A percentile compares a stretch with the other conserved stretches of the same genome.
Evolutionary conservation across 2,888 invertebrate genomes (phyloP).

Genomic region (Ceriagrion tenellum): DNA sequence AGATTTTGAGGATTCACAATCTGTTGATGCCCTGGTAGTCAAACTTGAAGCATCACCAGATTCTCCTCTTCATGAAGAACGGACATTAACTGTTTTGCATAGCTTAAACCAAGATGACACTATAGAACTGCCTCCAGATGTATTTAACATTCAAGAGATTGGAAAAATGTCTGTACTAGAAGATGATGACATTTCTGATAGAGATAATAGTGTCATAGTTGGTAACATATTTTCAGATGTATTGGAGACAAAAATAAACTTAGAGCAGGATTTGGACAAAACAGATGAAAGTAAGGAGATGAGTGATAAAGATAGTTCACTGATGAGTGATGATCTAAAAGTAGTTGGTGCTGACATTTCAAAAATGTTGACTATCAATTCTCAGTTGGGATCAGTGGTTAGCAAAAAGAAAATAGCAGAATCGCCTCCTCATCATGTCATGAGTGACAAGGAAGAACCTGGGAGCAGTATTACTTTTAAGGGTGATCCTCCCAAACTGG

Average conservation of each 20-base stretch:
- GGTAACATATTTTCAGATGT: conserved; percentile 60
- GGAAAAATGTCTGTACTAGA: conserved; percentile 66
- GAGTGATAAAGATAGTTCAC: conserved; percentile 50
- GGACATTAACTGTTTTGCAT: conserved; percentile 59
- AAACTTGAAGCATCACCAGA: conserved; percentile 51
- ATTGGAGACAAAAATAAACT: conserved; percentile 37
- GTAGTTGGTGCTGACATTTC: neutral
- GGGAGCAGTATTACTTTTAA: conserved; percentile 37
- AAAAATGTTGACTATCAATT: neutral
- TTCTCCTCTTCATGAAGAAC: conserved; percentile 55
- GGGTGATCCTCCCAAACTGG: conserved; percentile 49
- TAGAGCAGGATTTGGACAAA: conserved; percentile 54
- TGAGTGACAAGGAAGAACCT: conserved; percentile 2
- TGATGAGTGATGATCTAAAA: conserved; percentile 52
- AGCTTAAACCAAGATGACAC: conserved; percentile 53
- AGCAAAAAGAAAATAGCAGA: conserved; percentile 34
- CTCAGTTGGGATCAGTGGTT: neutral
- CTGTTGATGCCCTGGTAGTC: conserved; percentile 35
- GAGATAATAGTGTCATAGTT: conserved; percentile 60
- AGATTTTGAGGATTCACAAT: conserved; percentile 58
- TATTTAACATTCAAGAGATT: conserved; percentile 44
- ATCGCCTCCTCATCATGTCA: neutral
- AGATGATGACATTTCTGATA: conserved; percentile 69
- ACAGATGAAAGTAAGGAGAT: conserved; percentile 57
- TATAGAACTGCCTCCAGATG: conserved; percentile 61